Evolutionary conservation across 2,888 invertebrate genomes (phyloP).

Genomic region (Apotomis turbidana): DNA sequence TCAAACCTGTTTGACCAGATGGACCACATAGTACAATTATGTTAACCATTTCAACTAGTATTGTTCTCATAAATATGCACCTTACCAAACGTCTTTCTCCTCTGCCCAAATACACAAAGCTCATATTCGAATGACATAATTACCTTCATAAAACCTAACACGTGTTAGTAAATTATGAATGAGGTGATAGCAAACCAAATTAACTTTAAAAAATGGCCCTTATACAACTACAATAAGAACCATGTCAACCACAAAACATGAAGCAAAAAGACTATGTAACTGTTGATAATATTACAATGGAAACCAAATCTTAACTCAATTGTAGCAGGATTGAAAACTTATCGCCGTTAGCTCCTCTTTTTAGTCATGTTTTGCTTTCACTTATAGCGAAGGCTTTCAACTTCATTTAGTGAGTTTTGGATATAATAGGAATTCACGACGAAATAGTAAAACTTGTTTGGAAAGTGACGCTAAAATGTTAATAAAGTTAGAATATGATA

Average conservation of each 20-base stretch:
- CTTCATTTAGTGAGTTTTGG: constrained; percentile 44
- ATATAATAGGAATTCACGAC: constrained; percentile 31
- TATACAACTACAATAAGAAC: constrained; percentile 4
- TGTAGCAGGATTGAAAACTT: constrained; percentile 46
- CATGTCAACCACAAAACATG: neutral
- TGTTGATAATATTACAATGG: constrained; percentile 25
- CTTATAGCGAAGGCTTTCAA: constrained; percentile 58
- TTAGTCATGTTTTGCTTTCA: constrained; percentile 61
- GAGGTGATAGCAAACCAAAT: neutral
- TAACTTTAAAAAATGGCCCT: neutral
- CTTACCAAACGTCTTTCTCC: neutral
- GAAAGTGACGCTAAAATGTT: constrained; percentile 30
- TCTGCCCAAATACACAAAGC: neutral
- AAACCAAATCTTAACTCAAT: constrained; percentile 46
- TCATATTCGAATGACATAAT: constrained; percentile 1
- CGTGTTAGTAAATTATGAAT: constrained; percentile 21
- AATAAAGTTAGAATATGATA: constrained; percentile 12
- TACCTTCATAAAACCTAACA: neutral
- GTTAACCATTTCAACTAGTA: neutral
- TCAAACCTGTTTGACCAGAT: neutral
- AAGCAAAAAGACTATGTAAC: constrained; percentile 12
- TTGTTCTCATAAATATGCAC: neutral
- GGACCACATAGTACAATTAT: neutral
- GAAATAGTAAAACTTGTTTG: constrained; percentile 31
- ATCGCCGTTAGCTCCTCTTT: constrained; percentile 37